These are phyloP conservation scores for Hypotaenidia philippensis DNA, from an alignment of 2,797 vertebrate species.

Conservation along the genomic window DNA sequence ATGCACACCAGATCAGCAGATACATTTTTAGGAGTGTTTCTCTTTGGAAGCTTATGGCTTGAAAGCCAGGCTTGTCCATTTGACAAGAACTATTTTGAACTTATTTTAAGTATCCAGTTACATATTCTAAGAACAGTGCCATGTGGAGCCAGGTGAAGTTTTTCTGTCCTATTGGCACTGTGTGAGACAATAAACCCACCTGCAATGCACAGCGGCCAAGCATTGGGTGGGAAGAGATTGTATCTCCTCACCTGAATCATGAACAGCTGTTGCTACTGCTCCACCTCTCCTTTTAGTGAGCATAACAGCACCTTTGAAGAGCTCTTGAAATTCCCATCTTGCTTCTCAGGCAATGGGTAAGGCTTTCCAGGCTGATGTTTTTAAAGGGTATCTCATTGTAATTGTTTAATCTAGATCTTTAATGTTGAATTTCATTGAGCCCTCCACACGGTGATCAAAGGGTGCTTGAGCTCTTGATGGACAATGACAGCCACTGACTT, in stretches of 20 bases:
- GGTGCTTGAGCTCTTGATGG: neutral
- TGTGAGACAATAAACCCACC: neutral
- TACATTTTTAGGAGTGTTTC: neutral
- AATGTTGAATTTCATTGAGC: neutral
- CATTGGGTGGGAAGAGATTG: neutral
- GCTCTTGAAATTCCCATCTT: neutral
- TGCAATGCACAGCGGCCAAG: neutral
- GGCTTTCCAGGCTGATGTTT: neutral
- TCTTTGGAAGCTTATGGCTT: neutral
- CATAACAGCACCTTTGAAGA: slow-evolving; percentile 5
- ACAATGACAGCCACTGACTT: neutral
- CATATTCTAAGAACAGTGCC: neutral
- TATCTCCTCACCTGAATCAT: neutral
- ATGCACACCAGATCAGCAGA: neutral
- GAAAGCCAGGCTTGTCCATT: neutral
- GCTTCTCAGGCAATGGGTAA: neutral
- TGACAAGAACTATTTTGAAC: neutral
- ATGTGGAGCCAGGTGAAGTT: neutral
- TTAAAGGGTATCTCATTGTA: neutral
- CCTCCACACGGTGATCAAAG: neutral
- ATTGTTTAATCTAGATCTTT: neutral
- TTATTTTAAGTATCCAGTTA: neutral
- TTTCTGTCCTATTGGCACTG: neutral
- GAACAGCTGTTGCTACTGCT: neutral
- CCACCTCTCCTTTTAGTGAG: neutral